These are phyloP conservation scores for Noctua janthina DNA, from an alignment of 2,888 invertebrate genomes.

Conservation along the genomic window DNA sequence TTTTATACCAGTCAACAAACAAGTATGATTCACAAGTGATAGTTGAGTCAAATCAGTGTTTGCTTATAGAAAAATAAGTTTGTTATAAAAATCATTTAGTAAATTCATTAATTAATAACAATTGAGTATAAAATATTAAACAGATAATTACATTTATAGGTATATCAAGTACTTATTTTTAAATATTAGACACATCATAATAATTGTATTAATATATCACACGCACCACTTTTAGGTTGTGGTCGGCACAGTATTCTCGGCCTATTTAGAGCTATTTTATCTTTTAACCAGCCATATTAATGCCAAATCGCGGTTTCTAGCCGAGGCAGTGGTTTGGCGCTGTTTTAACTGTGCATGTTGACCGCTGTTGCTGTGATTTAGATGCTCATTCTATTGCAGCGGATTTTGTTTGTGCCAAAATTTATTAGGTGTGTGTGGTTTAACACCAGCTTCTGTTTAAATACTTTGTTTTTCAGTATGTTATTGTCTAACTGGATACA, in stretches of 20 bases:
- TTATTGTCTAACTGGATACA: not conserved
- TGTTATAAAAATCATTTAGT: too few species aligned
- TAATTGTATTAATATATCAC: too few species aligned
- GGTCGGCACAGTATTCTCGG: slow-evolving; percentile 6
- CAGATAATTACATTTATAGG: too few species aligned
- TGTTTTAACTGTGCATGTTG: slow-evolving; percentile 40
- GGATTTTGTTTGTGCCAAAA: slow-evolving; percentile 58
- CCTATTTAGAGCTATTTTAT: slow-evolving; percentile 47
- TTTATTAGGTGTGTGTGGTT: slow-evolving; percentile 23
- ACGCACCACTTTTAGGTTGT: slow-evolving; percentile 27
- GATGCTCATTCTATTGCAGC: slow-evolving; percentile 42
- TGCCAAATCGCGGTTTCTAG: slow-evolving; percentile 58
- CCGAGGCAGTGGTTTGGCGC: slow-evolving; percentile 56
- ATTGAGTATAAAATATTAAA: too few species aligned
- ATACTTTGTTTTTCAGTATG: not conserved
- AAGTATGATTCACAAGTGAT: too few species aligned
- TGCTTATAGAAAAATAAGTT: too few species aligned
- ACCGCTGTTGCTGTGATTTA: slow-evolving; percentile 49
- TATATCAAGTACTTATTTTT: too few species aligned
- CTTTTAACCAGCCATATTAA: slow-evolving; percentile 42
- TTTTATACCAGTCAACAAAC: too few species aligned
- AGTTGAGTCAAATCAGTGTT: too few species aligned
- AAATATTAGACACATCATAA: too few species aligned
- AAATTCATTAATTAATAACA: too few species aligned
- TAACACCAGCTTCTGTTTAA: not conserved